phyloP scores from a whole-genome alignment of 2,888 invertebrate genomes.

The Phyllotreta striolata region DNA sequence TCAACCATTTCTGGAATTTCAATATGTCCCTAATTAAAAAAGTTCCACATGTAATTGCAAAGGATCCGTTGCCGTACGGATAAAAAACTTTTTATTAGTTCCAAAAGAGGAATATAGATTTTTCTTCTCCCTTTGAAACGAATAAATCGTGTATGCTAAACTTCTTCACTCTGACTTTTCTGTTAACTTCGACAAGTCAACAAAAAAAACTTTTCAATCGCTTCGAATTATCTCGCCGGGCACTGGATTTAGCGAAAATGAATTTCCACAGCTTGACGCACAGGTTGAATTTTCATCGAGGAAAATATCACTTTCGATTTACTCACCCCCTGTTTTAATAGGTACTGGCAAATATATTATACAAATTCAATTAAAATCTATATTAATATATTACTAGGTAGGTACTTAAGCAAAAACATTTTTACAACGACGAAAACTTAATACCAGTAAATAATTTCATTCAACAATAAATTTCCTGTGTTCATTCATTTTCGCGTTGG shows the following conservation, averaged over 20 bases:
- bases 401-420: too few species aligned
- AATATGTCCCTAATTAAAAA: constrained; percentile 9
- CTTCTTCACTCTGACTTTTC: constrained; percentile 29
- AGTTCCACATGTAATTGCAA: constrained; percentile 16
- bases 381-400: too few species aligned
- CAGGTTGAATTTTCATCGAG: too few species aligned
- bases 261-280: not conserved
- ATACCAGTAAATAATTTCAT: too few species aligned
- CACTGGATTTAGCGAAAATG: not conserved
- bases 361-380: too few species aligned
- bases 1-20: not conserved
- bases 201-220: constrained; percentile 24
- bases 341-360: too few species aligned
- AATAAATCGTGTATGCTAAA: constrained; percentile 35
- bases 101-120: constrained; percentile 14
- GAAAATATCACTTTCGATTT: too few species aligned
- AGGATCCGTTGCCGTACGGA: not conserved
- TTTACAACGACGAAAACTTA: too few species aligned
- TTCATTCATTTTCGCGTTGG: constrained; percentile 11
- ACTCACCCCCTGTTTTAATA: too few species aligned
- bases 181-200: constrained; percentile 26
- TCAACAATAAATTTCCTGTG: constrained; percentile 24
- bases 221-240: constrained; percentile 21
- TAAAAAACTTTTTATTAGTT: constrained; percentile 24
- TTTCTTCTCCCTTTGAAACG: constrained; percentile 33